phyloP scores from a whole-genome alignment of 2,888 invertebrate species.

The Drosophila suboccidentalis region DNA sequence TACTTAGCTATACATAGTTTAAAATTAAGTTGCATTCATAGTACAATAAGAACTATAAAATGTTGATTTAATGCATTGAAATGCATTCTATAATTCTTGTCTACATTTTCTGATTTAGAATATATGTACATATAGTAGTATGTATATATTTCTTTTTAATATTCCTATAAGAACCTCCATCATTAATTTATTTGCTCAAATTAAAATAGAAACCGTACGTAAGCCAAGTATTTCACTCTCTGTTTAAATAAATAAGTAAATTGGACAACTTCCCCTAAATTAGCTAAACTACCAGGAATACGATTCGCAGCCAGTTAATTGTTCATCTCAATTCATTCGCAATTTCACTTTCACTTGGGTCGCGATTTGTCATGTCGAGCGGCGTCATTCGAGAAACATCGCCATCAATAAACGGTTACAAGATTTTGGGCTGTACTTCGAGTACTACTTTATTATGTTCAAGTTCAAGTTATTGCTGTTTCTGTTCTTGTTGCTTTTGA shows the following conservation, averaged over 20 bases:
- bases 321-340: constrained; percentile 26
- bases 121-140: no score
- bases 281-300: not conserved
- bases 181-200: not conserved
- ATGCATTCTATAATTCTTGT: no score
- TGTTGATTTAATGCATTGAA: no score
- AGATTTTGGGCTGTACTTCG: constrained; percentile 42
- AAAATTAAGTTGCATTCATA: not conserved
- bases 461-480: constrained; percentile 58
- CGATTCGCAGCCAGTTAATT: constrained; percentile 27
- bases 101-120: no score
- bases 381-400: constrained; percentile 53
- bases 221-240: no score
- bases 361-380: constrained; percentile 59
- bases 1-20: not conserved
- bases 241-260: no score
- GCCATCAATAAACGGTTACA: constrained; percentile 59
- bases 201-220: not conserved
- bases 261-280: not conserved
- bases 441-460: constrained; percentile 70
- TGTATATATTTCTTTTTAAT: no score
- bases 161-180: not conserved
- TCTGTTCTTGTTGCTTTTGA: constrained; percentile 16
- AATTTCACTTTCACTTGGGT: constrained; percentile 20
- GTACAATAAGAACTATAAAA: not conserved